phyloP scores from a whole-genome alignment of 2,113 vertebrate genomes.

The Gymnogyps californianus region DNA sequence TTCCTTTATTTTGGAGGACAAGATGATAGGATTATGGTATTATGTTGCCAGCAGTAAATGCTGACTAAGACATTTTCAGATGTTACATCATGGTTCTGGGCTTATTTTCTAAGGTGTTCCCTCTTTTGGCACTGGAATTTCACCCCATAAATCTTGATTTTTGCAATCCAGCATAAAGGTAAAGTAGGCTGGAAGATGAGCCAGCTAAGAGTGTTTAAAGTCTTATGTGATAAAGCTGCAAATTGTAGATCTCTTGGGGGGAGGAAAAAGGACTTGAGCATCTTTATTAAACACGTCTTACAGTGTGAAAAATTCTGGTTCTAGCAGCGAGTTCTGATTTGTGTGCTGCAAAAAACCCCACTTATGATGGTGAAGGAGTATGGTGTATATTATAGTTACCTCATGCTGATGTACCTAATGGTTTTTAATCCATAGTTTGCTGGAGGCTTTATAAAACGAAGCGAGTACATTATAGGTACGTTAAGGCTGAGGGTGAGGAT shows the following conservation, averaged over 20 bases:
- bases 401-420: not conserved
- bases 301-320: not conserved
- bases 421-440: not conserved
- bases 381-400: fast-evolving
- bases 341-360: not conserved
- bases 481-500: not conserved
- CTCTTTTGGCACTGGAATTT: not conserved
- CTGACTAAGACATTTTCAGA: not conserved
- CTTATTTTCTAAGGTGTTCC: not conserved
- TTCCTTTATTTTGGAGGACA: not conserved
- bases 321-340: not conserved
- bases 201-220: not conserved
- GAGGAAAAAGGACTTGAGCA: not conserved
- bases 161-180: not conserved
- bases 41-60: not conserved
- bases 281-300: not conserved
- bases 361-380: not conserved
- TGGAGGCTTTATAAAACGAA: not conserved
- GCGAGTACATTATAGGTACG: not conserved
- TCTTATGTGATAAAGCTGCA: not conserved
- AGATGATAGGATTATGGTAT: not conserved
- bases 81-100: not conserved
- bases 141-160: not conserved
- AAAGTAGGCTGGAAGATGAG: not conserved
- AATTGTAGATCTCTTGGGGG: not conserved